Evolutionary conservation across 2,888 invertebrate species (phyloP).

Genomic region (Pyrrhosoma nymphula): DNA sequence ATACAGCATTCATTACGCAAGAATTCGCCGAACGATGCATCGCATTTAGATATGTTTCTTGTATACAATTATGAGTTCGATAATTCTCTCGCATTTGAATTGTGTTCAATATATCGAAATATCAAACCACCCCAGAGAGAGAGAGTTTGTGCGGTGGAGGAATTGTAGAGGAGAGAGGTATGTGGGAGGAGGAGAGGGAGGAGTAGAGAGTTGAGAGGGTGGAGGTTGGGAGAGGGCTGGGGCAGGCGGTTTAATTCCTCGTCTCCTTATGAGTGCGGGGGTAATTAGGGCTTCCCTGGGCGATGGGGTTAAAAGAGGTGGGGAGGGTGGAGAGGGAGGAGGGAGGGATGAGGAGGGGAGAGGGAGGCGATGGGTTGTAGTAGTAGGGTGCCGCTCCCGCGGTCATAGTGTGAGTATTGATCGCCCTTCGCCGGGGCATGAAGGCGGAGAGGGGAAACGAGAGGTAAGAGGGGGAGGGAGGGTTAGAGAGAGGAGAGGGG

Average conservation of each 20-base stretch:
- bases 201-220: neutral
- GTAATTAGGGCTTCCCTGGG: conserved; percentile 52
- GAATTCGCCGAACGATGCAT: too few species aligned
- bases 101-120: neutral
- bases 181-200: neutral
- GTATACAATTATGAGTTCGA: neutral
- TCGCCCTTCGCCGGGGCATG: conserved; percentile 13
- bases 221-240: neutral
- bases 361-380: neutral
- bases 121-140: neutral
- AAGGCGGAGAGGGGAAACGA: neutral
- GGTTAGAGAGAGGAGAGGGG: neutral
- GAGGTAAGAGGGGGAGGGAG: neutral
- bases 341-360: neutral
- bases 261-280: conserved; percentile 48
- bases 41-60: neutral
- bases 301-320: conserved; percentile 22
- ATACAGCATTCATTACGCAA: too few species aligned
- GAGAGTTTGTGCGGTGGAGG: too few species aligned
- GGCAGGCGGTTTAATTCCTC: conserved; percentile 40
- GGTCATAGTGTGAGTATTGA: conserved; percentile 43
- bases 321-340: neutral
- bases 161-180: neutral
- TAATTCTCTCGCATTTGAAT: too few species aligned
- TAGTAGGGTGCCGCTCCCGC: conserved; percentile 19